A percentile compares a stretch with the other conserved stretches of the same genome.
Conservation (phyloP, 1,140 invertebrate genomes). For the Drosophila gunungcola region DNA sequence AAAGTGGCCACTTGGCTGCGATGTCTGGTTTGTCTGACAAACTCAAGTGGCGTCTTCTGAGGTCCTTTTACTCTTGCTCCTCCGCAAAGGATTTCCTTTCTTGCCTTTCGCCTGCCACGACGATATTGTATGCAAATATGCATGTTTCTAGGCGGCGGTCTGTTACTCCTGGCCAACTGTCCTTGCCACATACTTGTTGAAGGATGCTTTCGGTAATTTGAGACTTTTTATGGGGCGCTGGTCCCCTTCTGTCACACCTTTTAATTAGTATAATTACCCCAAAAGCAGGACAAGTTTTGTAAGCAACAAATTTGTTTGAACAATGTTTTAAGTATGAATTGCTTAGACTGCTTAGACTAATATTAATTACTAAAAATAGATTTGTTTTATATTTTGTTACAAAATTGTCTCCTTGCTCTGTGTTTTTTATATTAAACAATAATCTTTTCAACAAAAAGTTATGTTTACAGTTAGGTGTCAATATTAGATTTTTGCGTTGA, state of each 20-base stretch:
- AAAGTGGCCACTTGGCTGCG: slow-evolving; percentile 37
- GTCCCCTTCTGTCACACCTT: slow-evolving; percentile 57
- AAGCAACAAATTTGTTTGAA: slow-evolving; percentile 15
- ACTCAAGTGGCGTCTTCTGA: slow-evolving; percentile 36
- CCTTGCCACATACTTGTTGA: slow-evolving; percentile 27
- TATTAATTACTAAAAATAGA: too few species aligned
- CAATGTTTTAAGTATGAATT: not conserved
- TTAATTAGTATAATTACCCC: slow-evolving; percentile 70
- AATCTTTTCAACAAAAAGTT: too few species aligned
- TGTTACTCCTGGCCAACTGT: slow-evolving; percentile 22
- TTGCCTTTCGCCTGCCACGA: not conserved
- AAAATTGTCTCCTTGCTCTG: too few species aligned
- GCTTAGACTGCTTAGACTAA: not conserved
- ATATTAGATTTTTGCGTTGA: too few species aligned
- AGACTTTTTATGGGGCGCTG: slow-evolving; percentile 36
- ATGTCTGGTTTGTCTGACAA: slow-evolving; percentile 37
- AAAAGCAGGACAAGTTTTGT: slow-evolving; percentile 11
- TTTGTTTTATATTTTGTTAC: too few species aligned
- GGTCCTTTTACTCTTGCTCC: not conserved
- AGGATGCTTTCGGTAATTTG: slow-evolving; percentile 51
- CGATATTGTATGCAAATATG: slow-evolving; percentile 58
- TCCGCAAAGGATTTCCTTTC: not conserved
- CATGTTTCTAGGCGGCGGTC: slow-evolving; percentile 26
- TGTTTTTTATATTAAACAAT: too few species aligned
- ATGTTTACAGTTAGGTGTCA: too few species aligned